A percentile compares a stretch with the other conserved stretches of the same genome.
phyloP scores from a whole-genome alignment of 2,888 invertebrate genomes.

The Dryococelus australis region DNA sequence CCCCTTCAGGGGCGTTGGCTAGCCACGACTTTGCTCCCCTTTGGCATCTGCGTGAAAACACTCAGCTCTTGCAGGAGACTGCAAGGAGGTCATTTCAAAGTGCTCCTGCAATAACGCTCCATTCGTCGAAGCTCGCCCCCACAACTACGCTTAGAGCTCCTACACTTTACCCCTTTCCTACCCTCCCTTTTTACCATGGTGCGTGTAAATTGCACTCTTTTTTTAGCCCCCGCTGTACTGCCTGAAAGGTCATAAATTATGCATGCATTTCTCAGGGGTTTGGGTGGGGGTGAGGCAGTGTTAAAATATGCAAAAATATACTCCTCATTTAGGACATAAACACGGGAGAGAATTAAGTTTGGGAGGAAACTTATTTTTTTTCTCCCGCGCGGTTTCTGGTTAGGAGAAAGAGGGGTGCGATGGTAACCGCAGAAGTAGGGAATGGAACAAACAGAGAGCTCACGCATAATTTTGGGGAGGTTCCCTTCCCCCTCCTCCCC shows the following conservation, averaged over 20 bases:
- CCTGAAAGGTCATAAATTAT: background rate
- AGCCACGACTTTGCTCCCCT: no score
- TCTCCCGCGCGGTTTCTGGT: background rate
- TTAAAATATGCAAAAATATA: slow-evolving; percentile 19
- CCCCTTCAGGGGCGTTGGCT: no score
- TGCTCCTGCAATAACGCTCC: background rate
- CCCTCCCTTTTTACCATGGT: background rate
- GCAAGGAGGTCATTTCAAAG: background rate
- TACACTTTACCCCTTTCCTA: background rate
- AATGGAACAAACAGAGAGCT: background rate
- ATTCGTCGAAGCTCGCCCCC: background rate
- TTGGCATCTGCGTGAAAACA: no score
- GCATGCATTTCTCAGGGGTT: background rate
- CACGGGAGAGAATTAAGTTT: slow-evolving; percentile 26
- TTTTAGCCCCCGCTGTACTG: background rate
- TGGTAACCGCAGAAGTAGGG: background rate
- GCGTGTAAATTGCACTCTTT: background rate
- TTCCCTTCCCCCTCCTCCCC: background rate
- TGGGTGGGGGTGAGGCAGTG: background rate
- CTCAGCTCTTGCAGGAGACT: no score
- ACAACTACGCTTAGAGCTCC: background rate
- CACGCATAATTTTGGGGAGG: background rate
- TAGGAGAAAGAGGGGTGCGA: background rate
- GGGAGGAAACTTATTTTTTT: slow-evolving; percentile 20
- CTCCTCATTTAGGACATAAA: slow-evolving; percentile 17